These are phyloP conservation scores for Hemicentrotus pulcherrimus DNA, from an alignment of 35 echinoderm and acorn worm species.

Conservation along the genomic window DNA sequence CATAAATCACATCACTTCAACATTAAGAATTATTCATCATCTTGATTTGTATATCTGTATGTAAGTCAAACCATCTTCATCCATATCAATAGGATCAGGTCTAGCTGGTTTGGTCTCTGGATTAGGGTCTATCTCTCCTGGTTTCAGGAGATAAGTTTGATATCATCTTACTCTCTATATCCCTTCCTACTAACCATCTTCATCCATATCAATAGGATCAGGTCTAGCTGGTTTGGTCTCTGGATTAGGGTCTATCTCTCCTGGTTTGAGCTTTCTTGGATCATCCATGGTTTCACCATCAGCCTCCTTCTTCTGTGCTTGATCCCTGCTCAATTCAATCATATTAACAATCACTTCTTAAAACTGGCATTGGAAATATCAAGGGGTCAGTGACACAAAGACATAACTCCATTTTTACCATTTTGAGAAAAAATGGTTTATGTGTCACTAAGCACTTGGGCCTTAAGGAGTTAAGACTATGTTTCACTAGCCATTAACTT, in stretches of 20 bases:
- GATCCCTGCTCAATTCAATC: slow-evolving; percentile 62
- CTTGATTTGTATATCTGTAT: neutral
- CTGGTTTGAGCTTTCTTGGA: slow-evolving; percentile 93
- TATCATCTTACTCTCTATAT: neutral
- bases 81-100: slow-evolving; percentile 96
- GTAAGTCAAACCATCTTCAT: slow-evolving; percentile 89
- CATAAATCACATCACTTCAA: too few species aligned
- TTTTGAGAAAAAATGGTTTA: too few species aligned
- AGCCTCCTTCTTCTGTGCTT: slow-evolving; percentile 94
- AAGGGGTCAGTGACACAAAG: too few species aligned
- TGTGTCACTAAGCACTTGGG: too few species aligned
- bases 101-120: slow-evolving; percentile 98
- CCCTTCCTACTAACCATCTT: slow-evolving; percentile 80
- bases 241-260: slow-evolving; percentile 98
- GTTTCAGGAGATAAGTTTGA: neutral
- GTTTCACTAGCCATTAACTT: too few species aligned
- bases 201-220: slow-evolving; percentile 97
- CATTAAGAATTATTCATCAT: neutral
- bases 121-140: slow-evolving; percentile 59
- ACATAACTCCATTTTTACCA: too few species aligned
- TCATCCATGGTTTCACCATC: slow-evolving; percentile 82
- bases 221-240: slow-evolving; percentile 98
- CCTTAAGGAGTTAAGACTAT: too few species aligned
- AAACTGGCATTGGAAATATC: neutral
- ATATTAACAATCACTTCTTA: neutral